phyloP scores from a whole-genome alignment of 2,113 vertebrate genomes.

The Hippocampus guttulatus region DNA sequence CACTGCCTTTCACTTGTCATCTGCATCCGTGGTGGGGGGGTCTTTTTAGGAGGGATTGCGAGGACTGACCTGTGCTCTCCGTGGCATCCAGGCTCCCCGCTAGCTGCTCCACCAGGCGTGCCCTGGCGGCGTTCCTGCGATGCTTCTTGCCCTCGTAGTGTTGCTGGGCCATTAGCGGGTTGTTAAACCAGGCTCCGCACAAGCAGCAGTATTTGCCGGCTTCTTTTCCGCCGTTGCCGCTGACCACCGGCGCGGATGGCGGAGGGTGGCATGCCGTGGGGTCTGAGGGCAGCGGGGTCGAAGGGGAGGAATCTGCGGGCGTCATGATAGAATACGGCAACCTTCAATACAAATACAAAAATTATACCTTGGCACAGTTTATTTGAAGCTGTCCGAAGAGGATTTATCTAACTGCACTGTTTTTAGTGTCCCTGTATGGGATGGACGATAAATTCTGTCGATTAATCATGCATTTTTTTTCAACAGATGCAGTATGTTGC shows the following conservation, averaged over 20 bases:
- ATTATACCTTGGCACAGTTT: background rate
- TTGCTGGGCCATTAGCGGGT: slow-evolving; percentile 81
- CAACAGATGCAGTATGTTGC: too few species aligned
- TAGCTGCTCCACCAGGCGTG: slow-evolving; percentile 75
- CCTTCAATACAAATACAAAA: background rate
- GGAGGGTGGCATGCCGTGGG: slow-evolving; percentile 49
- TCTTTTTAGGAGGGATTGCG: slow-evolving; percentile 17
- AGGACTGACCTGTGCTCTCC: slow-evolving; percentile 72
- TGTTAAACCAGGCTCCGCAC: slow-evolving; percentile 81
- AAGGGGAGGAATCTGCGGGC: slow-evolving; percentile 67
- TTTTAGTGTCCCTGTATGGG: background rate
- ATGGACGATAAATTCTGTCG: background rate
- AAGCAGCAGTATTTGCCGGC: slow-evolving; percentile 77
- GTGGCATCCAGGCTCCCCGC: slow-evolving; percentile 75
- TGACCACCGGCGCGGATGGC: slow-evolving; percentile 45
- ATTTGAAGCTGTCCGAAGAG: background rate
- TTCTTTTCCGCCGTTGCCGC: slow-evolving; percentile 66
- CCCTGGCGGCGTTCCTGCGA: slow-evolving; percentile 76
- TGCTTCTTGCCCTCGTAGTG: slow-evolving; percentile 82
- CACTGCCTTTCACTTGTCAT: slow-evolving; percentile 30
- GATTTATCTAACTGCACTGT: background rate
- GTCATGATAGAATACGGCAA: background rate
- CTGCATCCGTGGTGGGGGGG: slow-evolving; percentile 4
- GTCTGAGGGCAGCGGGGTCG: slow-evolving; percentile 65
- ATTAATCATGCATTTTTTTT: background rate